phyloP scores from a whole-genome alignment of 2,113 vertebrate genomes.

The human region DNA sequence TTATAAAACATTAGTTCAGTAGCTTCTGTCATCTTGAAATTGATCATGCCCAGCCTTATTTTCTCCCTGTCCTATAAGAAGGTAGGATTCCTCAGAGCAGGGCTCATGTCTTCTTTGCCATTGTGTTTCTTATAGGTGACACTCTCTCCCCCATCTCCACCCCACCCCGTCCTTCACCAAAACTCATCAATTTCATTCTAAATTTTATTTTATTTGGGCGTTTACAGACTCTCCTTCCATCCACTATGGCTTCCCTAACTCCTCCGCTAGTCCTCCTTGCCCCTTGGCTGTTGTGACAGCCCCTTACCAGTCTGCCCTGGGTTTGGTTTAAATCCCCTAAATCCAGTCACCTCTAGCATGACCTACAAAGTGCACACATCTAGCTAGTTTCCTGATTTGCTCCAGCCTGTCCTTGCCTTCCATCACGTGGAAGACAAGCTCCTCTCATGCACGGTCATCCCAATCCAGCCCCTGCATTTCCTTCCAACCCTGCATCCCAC shows the following conservation, averaged over 20 bases:
- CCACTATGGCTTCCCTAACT: neutral
- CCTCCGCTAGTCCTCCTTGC: neutral
- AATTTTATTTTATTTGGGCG: neutral
- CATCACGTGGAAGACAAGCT: too few relatives aligned
- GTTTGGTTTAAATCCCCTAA: neutral
- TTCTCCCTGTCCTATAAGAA: neutral
- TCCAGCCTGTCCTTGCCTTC: neutral
- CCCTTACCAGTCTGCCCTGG: neutral
- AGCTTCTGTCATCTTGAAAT: neutral
- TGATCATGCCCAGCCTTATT: neutral
- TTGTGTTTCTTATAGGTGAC: neutral
- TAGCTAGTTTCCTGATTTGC: neutral
- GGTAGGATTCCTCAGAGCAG: neutral
- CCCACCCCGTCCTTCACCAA: neutral
- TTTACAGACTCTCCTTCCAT: neutral
- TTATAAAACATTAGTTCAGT: neutral
- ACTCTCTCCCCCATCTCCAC: rapidly evolving
- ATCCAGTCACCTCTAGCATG: neutral
- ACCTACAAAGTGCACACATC: neutral
- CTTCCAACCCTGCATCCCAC: neutral
- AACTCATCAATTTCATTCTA: neutral
- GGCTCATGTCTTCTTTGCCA: neutral
- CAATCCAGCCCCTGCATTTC: neutral
- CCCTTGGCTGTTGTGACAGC: neutral
- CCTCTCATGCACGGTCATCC: neutral